phyloP scores from a whole-genome alignment of 2,113 vertebrate species.

The Vombatus ursinus region DNA sequence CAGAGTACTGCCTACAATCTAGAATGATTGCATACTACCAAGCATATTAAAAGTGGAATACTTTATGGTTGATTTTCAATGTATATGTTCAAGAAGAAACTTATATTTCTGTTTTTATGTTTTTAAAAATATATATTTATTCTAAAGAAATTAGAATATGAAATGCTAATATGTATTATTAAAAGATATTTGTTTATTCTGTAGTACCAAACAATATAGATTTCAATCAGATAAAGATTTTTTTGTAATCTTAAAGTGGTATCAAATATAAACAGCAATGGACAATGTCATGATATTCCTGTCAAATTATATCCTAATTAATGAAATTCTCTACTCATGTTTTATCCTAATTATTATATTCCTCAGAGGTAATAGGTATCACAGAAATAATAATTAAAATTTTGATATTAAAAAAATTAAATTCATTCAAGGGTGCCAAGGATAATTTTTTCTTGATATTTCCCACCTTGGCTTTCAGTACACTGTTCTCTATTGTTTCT shows the following conservation, averaged over 20 bases:
- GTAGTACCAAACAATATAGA: neutral
- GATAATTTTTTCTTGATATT: neutral
- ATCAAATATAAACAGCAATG: neutral
- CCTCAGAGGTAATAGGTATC: neutral
- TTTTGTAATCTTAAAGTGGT: constrained; percentile 15
- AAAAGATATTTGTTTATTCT: neutral
- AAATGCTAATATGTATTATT: neutral
- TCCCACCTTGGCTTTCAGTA: neutral
- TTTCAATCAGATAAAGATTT: constrained; percentile 28
- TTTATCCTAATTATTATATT: neutral
- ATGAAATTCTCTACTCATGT: neutral
- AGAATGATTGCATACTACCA: constrained; percentile 69
- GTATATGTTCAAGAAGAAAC: constrained; percentile 8
- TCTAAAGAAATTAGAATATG: constrained; percentile 36
- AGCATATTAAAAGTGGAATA: constrained; percentile 62
- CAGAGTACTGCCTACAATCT: constrained; percentile 78
- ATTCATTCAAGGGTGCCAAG: neutral
- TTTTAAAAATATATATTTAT: constrained; percentile 44
- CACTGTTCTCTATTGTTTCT: neutral
- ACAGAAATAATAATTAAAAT: neutral
- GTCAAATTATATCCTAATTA: neutral
- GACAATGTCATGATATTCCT: constrained; percentile 5
- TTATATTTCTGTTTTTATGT: constrained; percentile 26
- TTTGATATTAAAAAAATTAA: neutral
- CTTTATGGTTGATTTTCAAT: constrained; percentile 69